A percentile compares a stretch with the other conserved stretches of the same genome.
phyloP scores from a whole-genome alignment of 2,888 invertebrate species.

The Ethmia dodecea region DNA sequence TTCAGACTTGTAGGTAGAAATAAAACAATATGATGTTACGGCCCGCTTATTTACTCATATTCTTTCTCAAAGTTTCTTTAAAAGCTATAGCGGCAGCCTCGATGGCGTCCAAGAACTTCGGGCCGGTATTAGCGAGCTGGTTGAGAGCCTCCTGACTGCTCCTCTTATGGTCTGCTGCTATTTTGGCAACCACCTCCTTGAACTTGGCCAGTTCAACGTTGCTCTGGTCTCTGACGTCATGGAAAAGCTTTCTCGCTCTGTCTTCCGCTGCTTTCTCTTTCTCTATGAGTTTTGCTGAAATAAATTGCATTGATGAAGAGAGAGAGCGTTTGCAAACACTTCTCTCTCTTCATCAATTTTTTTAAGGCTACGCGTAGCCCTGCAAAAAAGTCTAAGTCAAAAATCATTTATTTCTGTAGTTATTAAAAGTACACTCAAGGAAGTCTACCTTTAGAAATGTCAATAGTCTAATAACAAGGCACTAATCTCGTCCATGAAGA shows the following conservation, averaged over 20 bases:
- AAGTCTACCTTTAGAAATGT: too few relatives aligned
- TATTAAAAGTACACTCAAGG: too few relatives aligned
- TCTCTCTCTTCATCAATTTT: too few relatives aligned
- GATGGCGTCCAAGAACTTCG: neutral
- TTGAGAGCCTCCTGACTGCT: conserved; percentile 19
- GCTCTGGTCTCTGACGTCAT: neutral
- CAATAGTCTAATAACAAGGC: too few relatives aligned
- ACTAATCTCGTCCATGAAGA: too few relatives aligned
- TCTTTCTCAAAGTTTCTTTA: neutral
- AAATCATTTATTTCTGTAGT: too few relatives aligned
- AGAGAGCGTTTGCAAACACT: neutral
- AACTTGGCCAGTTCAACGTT: conserved; percentile 3
- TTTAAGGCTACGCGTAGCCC: too few relatives aligned
- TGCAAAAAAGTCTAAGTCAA: too few relatives aligned
- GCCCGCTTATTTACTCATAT: neutral
- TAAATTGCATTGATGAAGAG: neutral
- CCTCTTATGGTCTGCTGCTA: neutral
- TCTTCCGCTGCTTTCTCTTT: conserved; percentile 3
- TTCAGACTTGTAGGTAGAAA: neutral
- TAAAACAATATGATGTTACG: neutral
- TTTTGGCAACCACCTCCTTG: neutral
- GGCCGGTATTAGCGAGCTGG: conserved; percentile 20
- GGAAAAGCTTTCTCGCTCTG: conserved; percentile 2
- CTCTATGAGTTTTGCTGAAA: conserved; percentile 8
- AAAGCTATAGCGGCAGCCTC: neutral